Percentiles rank a stretch among this genome's conserved stretches.
These are phyloP conservation scores for Trichopria drosophilae DNA, from an alignment of 2,888 invertebrate species.

Conservation along the genomic window DNA sequence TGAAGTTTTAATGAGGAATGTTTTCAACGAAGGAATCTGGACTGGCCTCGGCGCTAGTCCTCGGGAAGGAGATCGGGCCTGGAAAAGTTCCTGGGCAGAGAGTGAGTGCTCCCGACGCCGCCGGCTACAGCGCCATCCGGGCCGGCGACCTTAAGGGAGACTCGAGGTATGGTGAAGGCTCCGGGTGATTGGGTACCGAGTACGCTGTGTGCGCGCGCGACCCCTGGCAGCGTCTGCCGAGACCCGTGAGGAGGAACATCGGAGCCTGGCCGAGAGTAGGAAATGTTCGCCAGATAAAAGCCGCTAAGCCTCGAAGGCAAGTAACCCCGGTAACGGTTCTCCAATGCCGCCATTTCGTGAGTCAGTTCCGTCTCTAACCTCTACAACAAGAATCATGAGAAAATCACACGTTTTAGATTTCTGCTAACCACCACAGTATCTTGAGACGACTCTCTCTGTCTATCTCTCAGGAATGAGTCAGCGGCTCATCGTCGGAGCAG, in stretches of 20 bases:
- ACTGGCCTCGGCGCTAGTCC: too few species aligned
- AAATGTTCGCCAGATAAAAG: conserved; percentile 46
- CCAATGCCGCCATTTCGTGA: conserved; percentile 57
- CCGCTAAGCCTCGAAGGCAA: conserved; percentile 52
- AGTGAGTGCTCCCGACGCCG: conserved; percentile 43
- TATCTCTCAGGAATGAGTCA: too few species aligned
- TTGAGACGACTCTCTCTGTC: too few species aligned
- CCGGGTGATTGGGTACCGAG: conserved; percentile 50
- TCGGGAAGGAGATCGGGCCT: conserved; percentile 43
- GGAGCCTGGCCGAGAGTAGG: background rate
- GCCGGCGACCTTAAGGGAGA: conserved; percentile 46
- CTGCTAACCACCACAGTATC: too few species aligned
- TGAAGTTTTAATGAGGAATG: too few species aligned
- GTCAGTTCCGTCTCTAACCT: conserved; percentile 62
- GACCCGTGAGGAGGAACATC: conserved; percentile 6
- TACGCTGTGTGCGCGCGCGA: conserved; percentile 26
- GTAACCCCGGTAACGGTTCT: conserved; percentile 57
- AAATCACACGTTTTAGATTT: too few species aligned
- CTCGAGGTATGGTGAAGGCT: conserved; percentile 53
- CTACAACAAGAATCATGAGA: too few species aligned
- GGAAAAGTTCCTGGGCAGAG: conserved; percentile 44
- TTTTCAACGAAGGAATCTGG: too few species aligned
- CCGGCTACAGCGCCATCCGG: conserved; percentile 48
- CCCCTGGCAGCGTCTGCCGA: conserved; percentile 2
- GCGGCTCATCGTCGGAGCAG: too few species aligned